Evolutionary conservation across 64 coral and sea anemone species (phyloP).

Genomic region (Trachythela sp.): DNA sequence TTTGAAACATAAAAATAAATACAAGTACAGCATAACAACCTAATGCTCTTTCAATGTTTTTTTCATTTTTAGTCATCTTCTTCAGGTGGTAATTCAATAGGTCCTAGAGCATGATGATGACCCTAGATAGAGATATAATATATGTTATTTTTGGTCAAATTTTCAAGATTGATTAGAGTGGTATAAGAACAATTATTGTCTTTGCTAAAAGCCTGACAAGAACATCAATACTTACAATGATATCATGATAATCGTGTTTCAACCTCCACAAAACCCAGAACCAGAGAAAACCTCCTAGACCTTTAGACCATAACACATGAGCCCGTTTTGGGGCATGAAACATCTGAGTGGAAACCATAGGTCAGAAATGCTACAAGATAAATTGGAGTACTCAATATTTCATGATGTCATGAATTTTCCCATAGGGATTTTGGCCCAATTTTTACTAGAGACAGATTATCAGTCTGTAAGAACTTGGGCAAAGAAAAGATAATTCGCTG

Average conservation of each 20-base stretch:
- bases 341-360: not conserved
- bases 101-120: not conserved
- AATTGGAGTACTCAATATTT: too few species aligned
- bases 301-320: constrained; percentile 66
- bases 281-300: constrained; percentile 61
- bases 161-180: too few species aligned
- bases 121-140: not conserved
- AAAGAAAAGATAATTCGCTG: too few species aligned
- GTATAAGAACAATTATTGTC: too few species aligned
- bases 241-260: constrained; percentile 77
- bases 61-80: not conserved
- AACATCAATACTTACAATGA: constrained; percentile 70
- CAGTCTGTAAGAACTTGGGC: too few species aligned
- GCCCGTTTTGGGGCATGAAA: constrained; percentile 53
- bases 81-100: constrained; percentile 9
- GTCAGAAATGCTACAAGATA: too few species aligned
- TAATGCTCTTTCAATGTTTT: not conserved
- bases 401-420: too few species aligned
- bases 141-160: too few species aligned
- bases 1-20: not conserved
- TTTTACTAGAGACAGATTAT: too few species aligned
- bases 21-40: not conserved
- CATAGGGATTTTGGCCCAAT: too few species aligned
- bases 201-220: too few species aligned
- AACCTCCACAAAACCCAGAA: constrained; percentile 77